Evolutionary conservation across 2,797 vertebrate species (phyloP).

Genomic region (Alectoris magna): DNA sequence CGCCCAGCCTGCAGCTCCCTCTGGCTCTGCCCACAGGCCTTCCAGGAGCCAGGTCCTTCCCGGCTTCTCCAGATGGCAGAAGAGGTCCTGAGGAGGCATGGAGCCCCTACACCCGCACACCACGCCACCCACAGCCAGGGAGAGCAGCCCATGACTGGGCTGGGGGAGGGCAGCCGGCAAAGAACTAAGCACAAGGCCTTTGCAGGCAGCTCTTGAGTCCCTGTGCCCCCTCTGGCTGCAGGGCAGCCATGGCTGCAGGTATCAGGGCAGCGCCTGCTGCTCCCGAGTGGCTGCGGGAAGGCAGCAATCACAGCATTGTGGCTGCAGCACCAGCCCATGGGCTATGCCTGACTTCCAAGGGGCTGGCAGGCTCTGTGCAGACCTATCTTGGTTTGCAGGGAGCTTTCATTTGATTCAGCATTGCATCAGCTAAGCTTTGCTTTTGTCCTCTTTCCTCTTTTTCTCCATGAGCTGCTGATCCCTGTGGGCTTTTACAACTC

Average conservation of each 20-base stretch:
- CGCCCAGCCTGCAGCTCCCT: not conserved
- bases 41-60: not conserved
- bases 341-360: not conserved
- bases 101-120: accelerated
- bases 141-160: accelerated
- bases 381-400: not conserved
- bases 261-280: no score
- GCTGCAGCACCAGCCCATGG: not conserved
- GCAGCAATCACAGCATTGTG: not conserved
- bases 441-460: not conserved
- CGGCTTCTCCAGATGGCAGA: not conserved
- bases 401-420: no score
- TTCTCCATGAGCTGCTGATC: not conserved
- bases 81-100: not conserved
- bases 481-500: not conserved
- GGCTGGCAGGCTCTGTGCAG: not conserved
- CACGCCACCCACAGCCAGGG: not conserved
- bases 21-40: not conserved
- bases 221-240: not conserved
- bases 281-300: no score
- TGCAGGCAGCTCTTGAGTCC: not conserved
- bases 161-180: not conserved
- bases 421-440: not conserved
- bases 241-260: no score
- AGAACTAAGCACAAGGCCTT: not conserved